These are phyloP conservation scores for Gastrophryne carolinensis DNA, from an alignment of 2,797 vertebrate species.

Conservation along the genomic window DNA sequence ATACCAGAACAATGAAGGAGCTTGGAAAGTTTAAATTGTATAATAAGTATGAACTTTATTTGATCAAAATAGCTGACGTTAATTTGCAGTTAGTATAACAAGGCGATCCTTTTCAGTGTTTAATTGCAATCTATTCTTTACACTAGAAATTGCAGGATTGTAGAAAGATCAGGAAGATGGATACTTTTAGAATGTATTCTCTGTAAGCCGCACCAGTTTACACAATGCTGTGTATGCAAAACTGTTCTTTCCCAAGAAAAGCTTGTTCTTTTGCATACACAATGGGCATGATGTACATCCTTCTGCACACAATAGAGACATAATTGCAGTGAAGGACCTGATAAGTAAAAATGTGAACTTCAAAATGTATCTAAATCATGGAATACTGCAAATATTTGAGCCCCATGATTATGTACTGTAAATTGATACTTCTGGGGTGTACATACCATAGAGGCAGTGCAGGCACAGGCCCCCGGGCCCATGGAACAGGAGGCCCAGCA, in stretches of 20 bases:
- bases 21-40: too few relatives aligned
- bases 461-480: too few relatives aligned
- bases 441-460: too few relatives aligned
- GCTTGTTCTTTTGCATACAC: slow-evolving; percentile 33
- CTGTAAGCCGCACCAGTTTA: slow-evolving; percentile 17
- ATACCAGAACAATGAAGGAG: too few relatives aligned
- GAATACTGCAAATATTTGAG: slow-evolving; percentile 31
- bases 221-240: slow-evolving; percentile 51
- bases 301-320: slow-evolving; percentile 41
- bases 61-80: neutral
- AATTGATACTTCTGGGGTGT: neutral
- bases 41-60: neutral
- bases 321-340: slow-evolving; percentile 51
- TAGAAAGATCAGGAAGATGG: slow-evolving; percentile 22
- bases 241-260: slow-evolving; percentile 32
- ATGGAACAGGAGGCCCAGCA: too few relatives aligned
- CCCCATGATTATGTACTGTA: neutral
- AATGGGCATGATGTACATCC: slow-evolving; percentile 53
- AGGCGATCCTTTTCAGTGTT: neutral
- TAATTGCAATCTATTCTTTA: slow-evolving; percentile 37
- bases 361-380: slow-evolving; percentile 37
- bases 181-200: slow-evolving; percentile 48
- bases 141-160: slow-evolving; percentile 26
- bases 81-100: slow-evolving; percentile 9
- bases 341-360: slow-evolving; percentile 40